Evolutionary conservation across 2,797 vertebrate genomes (phyloP).

Genomic region (Triplophysa bombifrons): DNA sequence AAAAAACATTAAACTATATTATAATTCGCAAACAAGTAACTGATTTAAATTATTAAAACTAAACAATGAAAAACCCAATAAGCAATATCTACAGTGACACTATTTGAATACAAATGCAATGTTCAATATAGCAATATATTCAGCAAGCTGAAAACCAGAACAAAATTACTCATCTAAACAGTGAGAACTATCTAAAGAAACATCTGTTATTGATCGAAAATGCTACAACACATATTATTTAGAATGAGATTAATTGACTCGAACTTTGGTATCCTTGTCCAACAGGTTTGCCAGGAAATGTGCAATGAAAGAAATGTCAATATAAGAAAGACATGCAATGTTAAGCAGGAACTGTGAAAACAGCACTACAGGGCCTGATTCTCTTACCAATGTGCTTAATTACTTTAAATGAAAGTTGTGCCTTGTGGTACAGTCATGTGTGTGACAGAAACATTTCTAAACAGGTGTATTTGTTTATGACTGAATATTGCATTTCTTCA

Average conservation of each 20-base stretch:
- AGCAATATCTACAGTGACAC: neutral
- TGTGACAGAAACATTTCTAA: neutral
- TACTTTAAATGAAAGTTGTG: neutral
- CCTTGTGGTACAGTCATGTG: neutral
- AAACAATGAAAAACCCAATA: neutral
- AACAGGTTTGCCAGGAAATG: conserved; percentile 35
- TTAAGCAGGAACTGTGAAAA: neutral
- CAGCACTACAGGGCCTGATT: neutral
- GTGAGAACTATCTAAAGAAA: neutral
- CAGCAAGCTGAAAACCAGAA: neutral
- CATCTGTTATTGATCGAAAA: neutral
- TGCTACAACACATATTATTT: neutral
- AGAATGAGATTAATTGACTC: neutral
- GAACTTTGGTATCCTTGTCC: conserved; percentile 25
- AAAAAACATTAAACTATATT: neutral
- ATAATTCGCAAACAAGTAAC: neutral
- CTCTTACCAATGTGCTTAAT: neutral
- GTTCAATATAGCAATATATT: too few species aligned
- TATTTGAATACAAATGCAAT: neutral
- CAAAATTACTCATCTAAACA: neutral
- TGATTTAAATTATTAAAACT: neutral
- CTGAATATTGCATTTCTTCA: neutral
- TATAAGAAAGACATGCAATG: conserved; percentile 9
- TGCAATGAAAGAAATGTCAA: conserved; percentile 34
- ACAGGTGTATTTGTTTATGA: too few species aligned